phyloP scores from a whole-genome alignment of 2,113 vertebrate genomes.

The Varanus komodoensis region DNA sequence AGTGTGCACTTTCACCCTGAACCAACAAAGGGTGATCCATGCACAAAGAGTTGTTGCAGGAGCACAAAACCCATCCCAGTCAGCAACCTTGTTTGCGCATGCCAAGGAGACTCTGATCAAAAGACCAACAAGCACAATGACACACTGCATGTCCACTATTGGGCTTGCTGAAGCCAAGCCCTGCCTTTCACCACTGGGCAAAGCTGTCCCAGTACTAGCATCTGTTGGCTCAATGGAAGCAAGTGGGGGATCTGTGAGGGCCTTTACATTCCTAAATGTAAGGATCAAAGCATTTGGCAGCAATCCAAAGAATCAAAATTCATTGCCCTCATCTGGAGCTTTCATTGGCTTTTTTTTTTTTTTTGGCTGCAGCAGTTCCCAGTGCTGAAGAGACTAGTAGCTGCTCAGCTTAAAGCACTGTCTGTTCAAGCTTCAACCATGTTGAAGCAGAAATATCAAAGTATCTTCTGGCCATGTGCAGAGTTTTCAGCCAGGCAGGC shows the following conservation, averaged over 20 bases:
- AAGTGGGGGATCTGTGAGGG: neutral
- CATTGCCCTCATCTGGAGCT: neutral
- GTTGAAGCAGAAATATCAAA: neutral
- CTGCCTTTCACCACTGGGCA: neutral
- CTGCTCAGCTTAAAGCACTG: neutral
- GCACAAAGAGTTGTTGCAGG: neutral
- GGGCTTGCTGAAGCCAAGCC: neutral
- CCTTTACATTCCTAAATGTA: neutral
- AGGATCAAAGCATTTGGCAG: neutral
- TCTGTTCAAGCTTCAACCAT: neutral
- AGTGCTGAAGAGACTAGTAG: neutral
- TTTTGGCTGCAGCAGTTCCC: neutral
- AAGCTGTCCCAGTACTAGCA: neutral
- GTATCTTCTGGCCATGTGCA: neutral
- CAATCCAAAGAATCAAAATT: neutral
- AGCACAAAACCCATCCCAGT: neutral
- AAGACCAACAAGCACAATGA: conserved; percentile 6
- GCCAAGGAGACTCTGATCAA: conserved; percentile 5
- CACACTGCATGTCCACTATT: neutral
- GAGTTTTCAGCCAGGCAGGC: neutral
- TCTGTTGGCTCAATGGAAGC: neutral
- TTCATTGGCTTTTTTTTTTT: neutral
- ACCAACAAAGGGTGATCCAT: neutral
- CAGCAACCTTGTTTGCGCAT: neutral
- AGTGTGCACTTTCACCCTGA: neutral